These are phyloP conservation scores for Conistra vaccinii DNA, from an alignment of 2,888 invertebrate species.

Conservation along the genomic window DNA sequence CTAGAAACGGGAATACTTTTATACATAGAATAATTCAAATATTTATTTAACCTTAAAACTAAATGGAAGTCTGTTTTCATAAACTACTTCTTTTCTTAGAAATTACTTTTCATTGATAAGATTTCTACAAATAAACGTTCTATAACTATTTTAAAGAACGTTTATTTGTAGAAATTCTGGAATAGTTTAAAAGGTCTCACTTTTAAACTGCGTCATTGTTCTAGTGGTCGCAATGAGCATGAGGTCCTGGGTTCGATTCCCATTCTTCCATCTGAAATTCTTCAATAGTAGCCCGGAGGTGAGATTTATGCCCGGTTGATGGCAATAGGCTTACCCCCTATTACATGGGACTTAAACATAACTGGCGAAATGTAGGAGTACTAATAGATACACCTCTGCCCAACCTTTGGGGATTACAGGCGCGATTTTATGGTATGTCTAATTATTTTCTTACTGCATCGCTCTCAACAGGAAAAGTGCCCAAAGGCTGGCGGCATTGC, in stretches of 20 bases:
- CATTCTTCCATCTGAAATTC: neutral
- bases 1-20: no score
- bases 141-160: neutral
- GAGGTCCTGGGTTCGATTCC: neutral
- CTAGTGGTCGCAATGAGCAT: neutral
- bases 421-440: neutral
- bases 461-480: no score
- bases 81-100: no score
- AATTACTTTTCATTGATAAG: no score
- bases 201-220: neutral
- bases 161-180: neutral
- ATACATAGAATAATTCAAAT: no score
- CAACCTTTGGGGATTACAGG: neutral
- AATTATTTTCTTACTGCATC: no score
- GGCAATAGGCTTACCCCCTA: neutral
- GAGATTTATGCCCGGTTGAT: fast-evolving
- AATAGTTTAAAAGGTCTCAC: neutral
- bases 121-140: no score
- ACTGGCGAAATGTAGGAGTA: neutral
- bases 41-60: no score
- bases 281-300: neutral
- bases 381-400: neutral
- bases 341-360: neutral
- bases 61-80: no score
- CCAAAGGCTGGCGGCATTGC: no score